These are phyloP conservation scores for Zele albiditarsus DNA, from an alignment of 2,888 invertebrate genomes.

Conservation along the genomic window DNA sequence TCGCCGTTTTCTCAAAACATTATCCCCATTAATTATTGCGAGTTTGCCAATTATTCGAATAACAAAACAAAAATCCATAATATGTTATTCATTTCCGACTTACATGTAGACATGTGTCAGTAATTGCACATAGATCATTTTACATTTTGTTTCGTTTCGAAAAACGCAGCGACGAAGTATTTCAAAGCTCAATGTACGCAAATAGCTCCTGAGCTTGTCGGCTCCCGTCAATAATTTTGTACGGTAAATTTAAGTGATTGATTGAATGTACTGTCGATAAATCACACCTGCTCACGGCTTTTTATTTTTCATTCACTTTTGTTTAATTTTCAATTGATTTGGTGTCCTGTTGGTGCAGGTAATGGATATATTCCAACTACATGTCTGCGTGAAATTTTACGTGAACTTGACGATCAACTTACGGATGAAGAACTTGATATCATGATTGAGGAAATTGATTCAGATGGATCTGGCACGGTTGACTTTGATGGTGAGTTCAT, in stretches of 20 bases:
- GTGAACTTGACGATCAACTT: slow-evolving; percentile 96
- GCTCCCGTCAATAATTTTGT: no score
- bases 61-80: neutral
- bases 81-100: neutral
- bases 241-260: no score
- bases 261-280: no score
- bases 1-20: slow-evolving; percentile 35
- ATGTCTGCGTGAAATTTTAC: slow-evolving; percentile 93
- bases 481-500: slow-evolving; percentile 92
- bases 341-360: slow-evolving; percentile 72
- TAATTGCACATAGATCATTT: neutral
- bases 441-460: slow-evolving; percentile 98
- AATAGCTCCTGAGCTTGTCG: no score
- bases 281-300: neutral
- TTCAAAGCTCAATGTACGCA: no score
- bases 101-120: neutral
- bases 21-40: neutral
- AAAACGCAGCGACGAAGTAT: no score
- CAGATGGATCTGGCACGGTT: slow-evolving; percentile 98
- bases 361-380: slow-evolving; percentile 95
- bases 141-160: neutral
- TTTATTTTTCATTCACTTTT: neutral
- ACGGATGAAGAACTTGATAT: slow-evolving; percentile 95
- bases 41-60: slow-evolving; percentile 1
- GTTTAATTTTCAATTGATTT: neutral